Conservation (phyloP, 2,113 vertebrate genomes). For the Tachysurus fulvidraco region DNA sequence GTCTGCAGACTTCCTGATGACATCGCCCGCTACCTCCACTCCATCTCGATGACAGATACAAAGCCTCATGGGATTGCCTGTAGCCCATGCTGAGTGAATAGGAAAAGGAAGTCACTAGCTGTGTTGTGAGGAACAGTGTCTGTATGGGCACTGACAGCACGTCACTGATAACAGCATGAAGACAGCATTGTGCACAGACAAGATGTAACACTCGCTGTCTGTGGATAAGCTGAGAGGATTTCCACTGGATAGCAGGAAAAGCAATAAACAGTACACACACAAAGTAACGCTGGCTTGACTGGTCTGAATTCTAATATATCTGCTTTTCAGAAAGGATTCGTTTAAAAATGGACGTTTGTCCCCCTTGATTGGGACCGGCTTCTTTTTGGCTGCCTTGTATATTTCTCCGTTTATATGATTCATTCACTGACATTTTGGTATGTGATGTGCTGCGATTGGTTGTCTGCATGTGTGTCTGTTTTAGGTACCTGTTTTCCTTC, state of each 20-base stretch:
- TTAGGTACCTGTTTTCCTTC: conserved; percentile 69
- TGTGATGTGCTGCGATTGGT: conserved; percentile 70
- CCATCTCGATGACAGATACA: conserved; percentile 44
- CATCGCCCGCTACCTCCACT: conserved; percentile 44
- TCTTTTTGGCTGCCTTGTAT: conserved; percentile 3
- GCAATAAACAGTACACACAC: conserved; percentile 13
- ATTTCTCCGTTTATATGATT: conserved; percentile 34
- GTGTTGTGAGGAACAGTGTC: conserved; percentile 38
- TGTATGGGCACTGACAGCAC: conserved; percentile 44
- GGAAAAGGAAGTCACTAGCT: conserved; percentile 46
- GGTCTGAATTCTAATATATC: conserved; percentile 26
- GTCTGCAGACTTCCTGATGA: conserved; percentile 51
- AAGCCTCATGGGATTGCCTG: conserved; percentile 40
- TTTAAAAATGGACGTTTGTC: not conserved
- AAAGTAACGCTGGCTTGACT: not conserved
- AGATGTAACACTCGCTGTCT: conserved; percentile 23
- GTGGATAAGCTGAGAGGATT: conserved; percentile 22
- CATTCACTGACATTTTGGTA: conserved; percentile 51
- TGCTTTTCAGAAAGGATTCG: conserved; percentile 11
- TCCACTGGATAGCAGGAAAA: not conserved
- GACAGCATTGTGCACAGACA: conserved; percentile 20
- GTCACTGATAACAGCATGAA: conserved; percentile 43
- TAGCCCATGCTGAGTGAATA: conserved; percentile 25
- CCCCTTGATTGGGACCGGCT: not conserved
- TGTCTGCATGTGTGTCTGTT: conserved; percentile 66